A percentile compares a stretch with the other conserved stretches of the same genome.
phyloP scores from a whole-genome alignment of 1,140 invertebrate genomes.

The Homalodisca vitripennis region DNA sequence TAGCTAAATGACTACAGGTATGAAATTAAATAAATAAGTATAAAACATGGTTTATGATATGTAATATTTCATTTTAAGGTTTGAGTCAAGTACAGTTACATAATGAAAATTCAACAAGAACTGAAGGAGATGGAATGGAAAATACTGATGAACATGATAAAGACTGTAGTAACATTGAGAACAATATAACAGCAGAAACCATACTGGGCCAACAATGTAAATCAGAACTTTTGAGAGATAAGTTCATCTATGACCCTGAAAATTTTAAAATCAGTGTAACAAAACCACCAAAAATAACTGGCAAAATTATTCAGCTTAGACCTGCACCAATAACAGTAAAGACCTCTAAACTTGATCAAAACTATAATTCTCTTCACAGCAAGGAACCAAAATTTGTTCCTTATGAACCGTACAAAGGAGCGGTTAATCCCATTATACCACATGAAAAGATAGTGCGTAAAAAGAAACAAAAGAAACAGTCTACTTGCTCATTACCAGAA shows the following conservation, averaged over 20 bases:
- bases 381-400: conserved; percentile 84
- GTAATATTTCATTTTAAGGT: no score
- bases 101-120: conserved; percentile 45
- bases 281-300: conserved; percentile 49
- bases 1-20: no score
- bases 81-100: no score
- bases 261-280: conserved; percentile 48
- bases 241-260: conserved; percentile 52
- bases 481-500: conserved; percentile 28
- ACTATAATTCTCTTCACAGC: conserved; percentile 53
- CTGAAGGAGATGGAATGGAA: conserved; percentile 59
- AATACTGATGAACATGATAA: conserved; percentile 39
- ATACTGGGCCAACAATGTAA: no score
- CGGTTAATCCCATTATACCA: conserved; percentile 73
- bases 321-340: conserved; percentile 48
- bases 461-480: conserved; percentile 35
- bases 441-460: conserved; percentile 47
- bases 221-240: conserved; percentile 44
- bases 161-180: background rate
- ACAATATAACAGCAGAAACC: conserved; percentile 38
- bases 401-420: conserved; percentile 85
- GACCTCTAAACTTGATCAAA: conserved; percentile 42
- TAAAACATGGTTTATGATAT: no score
- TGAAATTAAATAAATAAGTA: no score
- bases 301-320: conserved; percentile 50